Percentiles rank a stretch among this genome's conserved stretches.
These are phyloP conservation scores for Plagodis pulveraria DNA, from an alignment of 2,888 invertebrate species.

Conservation along the genomic window DNA sequence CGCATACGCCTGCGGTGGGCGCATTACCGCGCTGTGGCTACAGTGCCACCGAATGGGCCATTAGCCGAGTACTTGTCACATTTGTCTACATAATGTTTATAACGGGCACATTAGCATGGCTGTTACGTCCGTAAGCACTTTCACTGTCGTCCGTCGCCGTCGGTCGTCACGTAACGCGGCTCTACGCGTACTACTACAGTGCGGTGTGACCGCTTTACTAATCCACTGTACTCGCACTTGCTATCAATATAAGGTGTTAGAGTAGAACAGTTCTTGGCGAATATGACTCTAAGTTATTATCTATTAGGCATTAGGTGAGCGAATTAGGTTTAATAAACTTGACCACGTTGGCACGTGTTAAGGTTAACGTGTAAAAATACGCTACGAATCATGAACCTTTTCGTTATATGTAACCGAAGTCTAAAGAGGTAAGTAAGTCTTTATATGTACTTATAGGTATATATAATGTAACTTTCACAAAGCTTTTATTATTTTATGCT, in stretches of 20 bases:
- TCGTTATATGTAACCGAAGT: too few species aligned
- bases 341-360: too few species aligned
- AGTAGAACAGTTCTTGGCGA: not conserved
- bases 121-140: conserved; percentile 35
- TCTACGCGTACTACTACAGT: not conserved
- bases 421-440: too few species aligned
- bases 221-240: conserved; percentile 10
- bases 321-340: too few species aligned
- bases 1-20: too few species aligned
- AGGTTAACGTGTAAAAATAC: too few species aligned
- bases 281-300: not conserved
- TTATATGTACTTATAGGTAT: too few species aligned
- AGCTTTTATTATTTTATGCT: too few species aligned
- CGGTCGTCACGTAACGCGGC: conserved; percentile 27
- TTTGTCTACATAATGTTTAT: conserved; percentile 9
- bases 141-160: conserved; percentile 25
- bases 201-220: conserved; percentile 28
- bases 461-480: too few species aligned
- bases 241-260: not conserved
- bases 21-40: too few species aligned
- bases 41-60: not conserved
- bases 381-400: too few species aligned
- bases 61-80: not conserved
- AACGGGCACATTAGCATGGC: conserved; percentile 20
- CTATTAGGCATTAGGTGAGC: not conserved